phyloP scores from a whole-genome alignment of 1,140 invertebrate genomes.

The Schmidtea mediterranea region DNA sequence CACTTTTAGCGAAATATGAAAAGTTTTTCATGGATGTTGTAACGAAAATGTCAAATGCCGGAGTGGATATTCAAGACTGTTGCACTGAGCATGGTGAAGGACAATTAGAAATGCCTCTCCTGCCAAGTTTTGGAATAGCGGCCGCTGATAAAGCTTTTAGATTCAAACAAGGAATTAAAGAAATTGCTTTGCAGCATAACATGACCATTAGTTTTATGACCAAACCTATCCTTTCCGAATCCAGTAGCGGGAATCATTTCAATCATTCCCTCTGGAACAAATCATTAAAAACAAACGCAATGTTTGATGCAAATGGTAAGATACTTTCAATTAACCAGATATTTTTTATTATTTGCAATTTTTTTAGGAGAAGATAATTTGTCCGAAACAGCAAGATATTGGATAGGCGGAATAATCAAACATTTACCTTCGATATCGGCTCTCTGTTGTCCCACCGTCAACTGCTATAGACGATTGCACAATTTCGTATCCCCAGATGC shows the following conservation, averaged over 20 bases:
- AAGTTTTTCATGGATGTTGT: background rate
- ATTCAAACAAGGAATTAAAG: slow-evolving; percentile 9
- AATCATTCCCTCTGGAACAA: slow-evolving; percentile 10
- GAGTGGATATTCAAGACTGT: slow-evolving; percentile 7
- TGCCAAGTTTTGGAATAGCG: slow-evolving; percentile 5
- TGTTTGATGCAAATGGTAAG: slow-evolving; percentile 7
- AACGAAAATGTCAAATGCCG: background rate
- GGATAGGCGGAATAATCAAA: slow-evolving; percentile 10
- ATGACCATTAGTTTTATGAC: slow-evolving; percentile 9
- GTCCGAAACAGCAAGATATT: slow-evolving; percentile 7
- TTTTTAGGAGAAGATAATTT: slow-evolving; percentile 6
- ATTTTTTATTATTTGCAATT: background rate
- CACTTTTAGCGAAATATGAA: background rate
- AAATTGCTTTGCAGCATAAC: slow-evolving; percentile 5
- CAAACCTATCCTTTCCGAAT: background rate
- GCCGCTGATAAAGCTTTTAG: slow-evolving; percentile 7
- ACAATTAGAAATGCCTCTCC: slow-evolving; percentile 8
- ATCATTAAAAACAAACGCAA: slow-evolving; percentile 6
- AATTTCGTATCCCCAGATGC: slow-evolving; percentile 3
- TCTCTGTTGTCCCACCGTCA: slow-evolving; percentile 8
- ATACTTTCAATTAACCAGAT: too few species aligned
- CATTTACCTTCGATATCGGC: slow-evolving; percentile 7
- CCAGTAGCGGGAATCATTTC: slow-evolving; percentile 7
- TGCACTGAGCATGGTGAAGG: slow-evolving; percentile 5
- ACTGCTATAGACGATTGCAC: slow-evolving; percentile 10